Conservation (phyloP, 2,888 invertebrate species). For the Lamproptera curius region DNA sequence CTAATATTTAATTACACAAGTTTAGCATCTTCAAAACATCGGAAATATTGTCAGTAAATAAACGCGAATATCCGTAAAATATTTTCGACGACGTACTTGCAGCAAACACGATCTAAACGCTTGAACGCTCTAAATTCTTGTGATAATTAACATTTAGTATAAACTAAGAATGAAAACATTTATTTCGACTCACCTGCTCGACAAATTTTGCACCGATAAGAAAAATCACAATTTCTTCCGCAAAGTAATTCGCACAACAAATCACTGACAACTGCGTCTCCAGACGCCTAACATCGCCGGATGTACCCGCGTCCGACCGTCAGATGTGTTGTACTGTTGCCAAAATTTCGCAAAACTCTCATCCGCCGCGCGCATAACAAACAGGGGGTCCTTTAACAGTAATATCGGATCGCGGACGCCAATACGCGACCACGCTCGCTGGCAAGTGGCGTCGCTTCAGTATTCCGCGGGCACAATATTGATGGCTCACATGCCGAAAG, state of each 20-base stretch:
- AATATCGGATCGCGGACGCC: conserved; percentile 19
- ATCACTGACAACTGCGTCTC: conserved; percentile 51
- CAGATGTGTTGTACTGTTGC: conserved; percentile 44
- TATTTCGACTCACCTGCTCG: too few relatives aligned
- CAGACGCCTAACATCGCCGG: conserved; percentile 50
- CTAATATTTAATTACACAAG: conserved; percentile 1
- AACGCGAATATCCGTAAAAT: conserved; percentile 35
- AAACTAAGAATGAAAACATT: too few relatives aligned
- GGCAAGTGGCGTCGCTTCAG: conserved; percentile 46
- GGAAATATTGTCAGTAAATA: conserved; percentile 5
- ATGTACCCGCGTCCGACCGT: conserved; percentile 44
- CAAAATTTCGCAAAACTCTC: conserved; percentile 65
- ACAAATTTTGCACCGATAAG: too few relatives aligned
- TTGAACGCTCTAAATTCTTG: too few relatives aligned
- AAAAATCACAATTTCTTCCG: too few relatives aligned
- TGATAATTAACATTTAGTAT: too few relatives aligned
- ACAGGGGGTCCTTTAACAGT: too few relatives aligned
- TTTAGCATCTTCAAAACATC: not conserved
- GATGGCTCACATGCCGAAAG: conserved; percentile 63
- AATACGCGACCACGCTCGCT: conserved; percentile 43
- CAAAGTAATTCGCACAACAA: conserved; percentile 39
- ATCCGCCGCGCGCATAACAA: conserved; percentile 54
- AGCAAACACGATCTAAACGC: too few relatives aligned
- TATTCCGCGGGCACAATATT: conserved; percentile 45
- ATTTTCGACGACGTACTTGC: too few relatives aligned